Conservation (phyloP, 2,888 invertebrate genomes). For the Machimus rusticus region DNA sequence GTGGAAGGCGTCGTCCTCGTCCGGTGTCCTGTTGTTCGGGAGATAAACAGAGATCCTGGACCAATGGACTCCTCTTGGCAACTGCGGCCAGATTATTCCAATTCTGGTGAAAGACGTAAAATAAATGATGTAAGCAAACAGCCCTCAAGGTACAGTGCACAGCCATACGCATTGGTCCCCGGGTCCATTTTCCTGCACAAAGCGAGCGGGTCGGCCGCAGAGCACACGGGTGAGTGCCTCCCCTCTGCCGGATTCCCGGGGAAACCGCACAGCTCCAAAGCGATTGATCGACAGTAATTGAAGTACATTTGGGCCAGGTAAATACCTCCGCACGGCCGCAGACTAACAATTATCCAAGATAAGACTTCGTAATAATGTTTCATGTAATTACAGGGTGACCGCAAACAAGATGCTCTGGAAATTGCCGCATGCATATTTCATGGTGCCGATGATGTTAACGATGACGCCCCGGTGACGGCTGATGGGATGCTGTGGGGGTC, state of each 20-base stretch:
- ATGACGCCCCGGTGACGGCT: not conserved
- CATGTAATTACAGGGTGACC: conserved; percentile 29
- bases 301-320: conserved; percentile 20
- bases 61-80: not conserved
- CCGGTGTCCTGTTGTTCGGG: not conserved
- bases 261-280: not conserved
- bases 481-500: not conserved
- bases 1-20: not conserved
- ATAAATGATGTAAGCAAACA: conserved; percentile 3
- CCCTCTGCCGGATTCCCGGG: not conserved
- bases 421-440: conserved; percentile 32
- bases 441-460: not conserved
- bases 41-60: not conserved
- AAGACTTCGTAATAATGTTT: conserved; percentile 37
- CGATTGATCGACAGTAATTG: conserved; percentile 37
- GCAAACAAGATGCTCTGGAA: conserved; percentile 30
- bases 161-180: not conserved
- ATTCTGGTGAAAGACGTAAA: not conserved
- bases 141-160: not conserved
- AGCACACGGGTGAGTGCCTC: not conserved
- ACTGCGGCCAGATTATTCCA: not conserved
- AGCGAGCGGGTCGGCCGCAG: not conserved
- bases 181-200: not conserved
- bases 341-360: conserved; percentile 31
- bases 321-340: not conserved